Evolutionary conservation across 2,888 invertebrate genomes (phyloP).

Genomic region (Lasioglossum leucozonium): DNA sequence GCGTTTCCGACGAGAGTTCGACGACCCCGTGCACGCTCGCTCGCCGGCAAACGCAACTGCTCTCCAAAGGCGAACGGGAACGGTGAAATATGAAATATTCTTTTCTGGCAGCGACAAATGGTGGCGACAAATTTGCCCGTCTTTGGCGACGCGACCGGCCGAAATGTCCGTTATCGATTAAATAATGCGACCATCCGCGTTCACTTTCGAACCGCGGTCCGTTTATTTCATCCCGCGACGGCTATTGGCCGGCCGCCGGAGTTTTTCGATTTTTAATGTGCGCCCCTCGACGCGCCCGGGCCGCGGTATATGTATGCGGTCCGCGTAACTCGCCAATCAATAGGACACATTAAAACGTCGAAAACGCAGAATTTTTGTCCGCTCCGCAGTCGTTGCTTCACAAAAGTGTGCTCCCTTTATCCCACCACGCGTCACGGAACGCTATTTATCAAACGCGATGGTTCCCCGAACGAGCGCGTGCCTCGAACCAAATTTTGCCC

Average conservation of each 20-base stretch:
- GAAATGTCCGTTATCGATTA: constrained; percentile 36
- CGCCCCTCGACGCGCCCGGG: neutral
- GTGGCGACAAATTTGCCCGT: neutral
- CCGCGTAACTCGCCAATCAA: neutral
- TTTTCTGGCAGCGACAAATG: neutral
- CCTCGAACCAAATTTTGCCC: neutral
- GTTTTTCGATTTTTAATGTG: constrained; percentile 36
- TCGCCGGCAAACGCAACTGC: constrained; percentile 11
- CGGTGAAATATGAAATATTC: constrained; percentile 31
- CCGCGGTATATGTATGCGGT: neutral
- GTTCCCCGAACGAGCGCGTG: neutral
- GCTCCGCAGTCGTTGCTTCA: neutral
- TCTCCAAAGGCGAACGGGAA: neutral
- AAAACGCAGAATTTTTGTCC: constrained; percentile 30
- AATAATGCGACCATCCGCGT: constrained; percentile 33
- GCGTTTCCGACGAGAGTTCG: neutral
- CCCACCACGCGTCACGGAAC: neutral
- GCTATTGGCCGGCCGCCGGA: constrained; percentile 8
- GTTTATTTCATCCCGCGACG: constrained; percentile 22
- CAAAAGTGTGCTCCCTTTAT: neutral
- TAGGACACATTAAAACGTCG: constrained; percentile 10
- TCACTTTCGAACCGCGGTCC: constrained; percentile 15
- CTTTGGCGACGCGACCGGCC: neutral
- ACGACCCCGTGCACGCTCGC: neutral
- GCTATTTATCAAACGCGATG: neutral